Base-by-base conservation (phyloP, 92 coral and sea anemone genomes). In the Epizoanthus scotinus region DNA sequence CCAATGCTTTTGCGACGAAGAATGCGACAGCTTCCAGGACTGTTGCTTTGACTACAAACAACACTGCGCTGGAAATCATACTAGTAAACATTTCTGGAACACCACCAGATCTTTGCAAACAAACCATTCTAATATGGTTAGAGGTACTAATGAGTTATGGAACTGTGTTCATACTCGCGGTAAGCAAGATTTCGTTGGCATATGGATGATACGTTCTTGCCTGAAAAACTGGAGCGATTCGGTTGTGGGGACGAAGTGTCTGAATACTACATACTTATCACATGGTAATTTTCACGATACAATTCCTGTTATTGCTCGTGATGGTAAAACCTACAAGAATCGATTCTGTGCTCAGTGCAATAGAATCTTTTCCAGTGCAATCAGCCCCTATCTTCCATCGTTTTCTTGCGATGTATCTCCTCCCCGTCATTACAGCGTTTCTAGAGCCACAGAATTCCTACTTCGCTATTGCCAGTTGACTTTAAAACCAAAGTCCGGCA, bases 181-280 rank as follows among this genome's bases (percentile, higher is more conserved):
- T 27, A 10, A 1, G n/a, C 20, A 9, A 64, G 8, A 34, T 20
- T 29, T 38, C 2, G 17, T 29, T 29, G 69, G 69, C 7, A 74
- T 61, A 8, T 73, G 82, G 82, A 83, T 83, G 74, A 74, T 83
- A 10, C 5, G 55, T 2, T 71, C 66, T 20, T 83, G 87, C 44
- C 87, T 28, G 2, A 17, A 20, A 24, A 83, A 73, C 82, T 72
- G n/a, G 34, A 72, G 63, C 0, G 68, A 28, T 13, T 56, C 19
- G 12, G 52, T 31, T 18, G 25, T 64, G 25, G 27, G 18, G 7
- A 0, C 2, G 24, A 73, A 73, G 31, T 83, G 87, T 62, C 19
- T 40, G 8, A 64, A 64, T 7, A 64, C 28, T 2, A 29, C 69
- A 4, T 38, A 44, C 3, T 12, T 34, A 19, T 59, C 58, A 54